Evolutionary conservation across 2,888 invertebrate genomes (phyloP).

Genomic region (Linnaemya tessellans): DNA sequence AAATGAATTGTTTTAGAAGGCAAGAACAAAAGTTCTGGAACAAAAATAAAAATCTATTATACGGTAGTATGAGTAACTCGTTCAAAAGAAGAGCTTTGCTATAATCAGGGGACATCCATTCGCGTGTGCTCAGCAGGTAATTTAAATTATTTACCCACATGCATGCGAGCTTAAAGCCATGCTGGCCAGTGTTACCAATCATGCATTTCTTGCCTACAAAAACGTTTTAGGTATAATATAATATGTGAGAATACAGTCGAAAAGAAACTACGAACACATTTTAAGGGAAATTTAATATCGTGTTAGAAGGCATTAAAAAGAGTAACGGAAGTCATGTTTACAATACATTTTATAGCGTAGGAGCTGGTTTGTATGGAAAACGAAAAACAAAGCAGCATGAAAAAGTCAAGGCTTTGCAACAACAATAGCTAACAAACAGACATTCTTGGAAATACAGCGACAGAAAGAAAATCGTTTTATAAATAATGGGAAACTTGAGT

Average conservation of each 20-base stretch:
- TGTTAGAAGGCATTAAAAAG: slow-evolving; percentile 1
- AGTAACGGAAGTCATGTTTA: slow-evolving; percentile 25
- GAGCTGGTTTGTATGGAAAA: no score
- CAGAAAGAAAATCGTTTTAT: not conserved
- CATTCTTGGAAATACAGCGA: not conserved
- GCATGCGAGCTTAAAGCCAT: slow-evolving; percentile 25
- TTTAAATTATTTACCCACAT: slow-evolving; percentile 37
- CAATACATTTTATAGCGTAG: slow-evolving; percentile 6
- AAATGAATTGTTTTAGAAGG: slow-evolving; percentile 28
- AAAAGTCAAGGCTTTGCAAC: slow-evolving; percentile 1
- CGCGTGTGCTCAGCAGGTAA: slow-evolving; percentile 45
- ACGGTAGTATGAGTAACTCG: not conserved
- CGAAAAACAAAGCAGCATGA: not conserved
- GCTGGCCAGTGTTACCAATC: slow-evolving; percentile 40
- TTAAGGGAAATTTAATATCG: slow-evolving; percentile 19
- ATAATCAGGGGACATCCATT: slow-evolving; percentile 15
- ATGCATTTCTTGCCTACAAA: not conserved
- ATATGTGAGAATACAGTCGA: no score
- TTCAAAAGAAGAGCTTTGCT: not conserved
- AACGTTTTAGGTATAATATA: not conserved
- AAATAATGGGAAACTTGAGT: not conserved
- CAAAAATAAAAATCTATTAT: not conserved
- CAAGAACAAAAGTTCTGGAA: not conserved
- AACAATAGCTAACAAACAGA: not conserved
- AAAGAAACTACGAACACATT: not conserved